Evolutionary conservation across 2,797 vertebrate species (phyloP), one percentile per base, ranked within the genome.

Genomic region (Pempheris klunzingeri): DNA sequence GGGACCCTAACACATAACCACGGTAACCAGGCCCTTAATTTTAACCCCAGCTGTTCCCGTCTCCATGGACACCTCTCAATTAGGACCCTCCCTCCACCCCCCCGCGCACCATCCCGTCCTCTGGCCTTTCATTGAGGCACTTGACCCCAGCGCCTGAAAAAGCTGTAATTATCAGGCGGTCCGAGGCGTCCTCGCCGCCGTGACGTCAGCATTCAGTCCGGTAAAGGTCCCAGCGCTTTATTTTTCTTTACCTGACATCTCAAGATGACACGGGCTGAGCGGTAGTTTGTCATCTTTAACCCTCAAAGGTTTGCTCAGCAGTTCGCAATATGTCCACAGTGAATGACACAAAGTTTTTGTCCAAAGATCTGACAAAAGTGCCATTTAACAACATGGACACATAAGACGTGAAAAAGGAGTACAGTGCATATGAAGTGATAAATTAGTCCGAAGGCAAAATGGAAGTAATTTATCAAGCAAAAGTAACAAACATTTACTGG

Each of bases 41-140:
- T 94, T 83, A 90, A 90, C 74, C 85, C 81, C 85, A 84, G 92
- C 91, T 89, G 90, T 88, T 92, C 76, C 68, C 18, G 81, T 94
- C 85, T n/a, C 94, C 93, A 91, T 76, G 89, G 92, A 69, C 77
- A 92, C 90, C 74, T 41, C 61, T 93, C 86, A 91, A 92, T 92
- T 92, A 92, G 85, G 75, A 68, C 67, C 62, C 66, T 58, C 30
- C 47, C 77, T 55, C 54, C 64, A 1, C 18, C 52, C 71, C 50
- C 17, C 74, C 26, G 17, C 77, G 41, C 84, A 64, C 72, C 50
- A 26, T 61, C 80, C 80, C 70, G 14, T 76, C 77, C 72, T 55
- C 59, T 34, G 79, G 78, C 77, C 83, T 80, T 87, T 92, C 70
- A 85, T 65, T 87, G 62, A 74, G 63, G 64, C 90, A 94, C 91